A percentile compares a stretch with the other conserved stretches of the same genome.
phyloP scores from a whole-genome alignment of 2,797 vertebrate genomes.

The Acridotheres tristis region DNA sequence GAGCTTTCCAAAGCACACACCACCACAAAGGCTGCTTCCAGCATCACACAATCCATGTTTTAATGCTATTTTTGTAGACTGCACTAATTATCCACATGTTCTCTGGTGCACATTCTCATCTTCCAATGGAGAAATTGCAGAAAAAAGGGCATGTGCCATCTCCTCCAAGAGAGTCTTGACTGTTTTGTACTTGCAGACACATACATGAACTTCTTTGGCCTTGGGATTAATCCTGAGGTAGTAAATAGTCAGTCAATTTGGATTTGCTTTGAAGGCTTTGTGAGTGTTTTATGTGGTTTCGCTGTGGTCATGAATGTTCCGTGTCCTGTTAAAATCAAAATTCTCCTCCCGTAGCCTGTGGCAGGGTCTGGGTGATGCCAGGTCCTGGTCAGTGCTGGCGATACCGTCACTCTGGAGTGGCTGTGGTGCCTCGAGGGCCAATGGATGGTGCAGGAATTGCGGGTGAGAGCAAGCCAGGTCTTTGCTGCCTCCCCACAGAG shows the following conservation, averaged over 20 bases:
- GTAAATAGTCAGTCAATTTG: slow-evolving; percentile 74
- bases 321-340: slow-evolving; percentile 87
- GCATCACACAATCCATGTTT: neutral
- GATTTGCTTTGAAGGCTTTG: slow-evolving; percentile 31
- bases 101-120: neutral
- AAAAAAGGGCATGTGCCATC: neutral
- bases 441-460: slow-evolving; percentile 70
- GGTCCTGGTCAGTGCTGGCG: slow-evolving; percentile 18
- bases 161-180: neutral
- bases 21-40: slow-evolving; percentile 22
- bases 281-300: slow-evolving; percentile 80
- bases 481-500: slow-evolving; percentile 82
- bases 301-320: slow-evolving; percentile 73
- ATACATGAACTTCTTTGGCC: slow-evolving; percentile 84
- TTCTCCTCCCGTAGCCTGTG: slow-evolving; percentile 70
- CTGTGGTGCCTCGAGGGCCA: slow-evolving; percentile 72
- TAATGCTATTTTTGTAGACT: neutral
- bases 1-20: neutral
- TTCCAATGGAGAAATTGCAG: neutral
- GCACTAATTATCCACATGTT: neutral
- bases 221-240: slow-evolving; percentile 90
- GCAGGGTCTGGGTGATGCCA: slow-evolving; percentile 22
- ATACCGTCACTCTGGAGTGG: slow-evolving; percentile 19
- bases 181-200: slow-evolving; percentile 74
- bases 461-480: slow-evolving; percentile 66